phyloP scores from a whole-genome alignment of 2,888 invertebrate species.

The Neoascia interrupta region DNA sequence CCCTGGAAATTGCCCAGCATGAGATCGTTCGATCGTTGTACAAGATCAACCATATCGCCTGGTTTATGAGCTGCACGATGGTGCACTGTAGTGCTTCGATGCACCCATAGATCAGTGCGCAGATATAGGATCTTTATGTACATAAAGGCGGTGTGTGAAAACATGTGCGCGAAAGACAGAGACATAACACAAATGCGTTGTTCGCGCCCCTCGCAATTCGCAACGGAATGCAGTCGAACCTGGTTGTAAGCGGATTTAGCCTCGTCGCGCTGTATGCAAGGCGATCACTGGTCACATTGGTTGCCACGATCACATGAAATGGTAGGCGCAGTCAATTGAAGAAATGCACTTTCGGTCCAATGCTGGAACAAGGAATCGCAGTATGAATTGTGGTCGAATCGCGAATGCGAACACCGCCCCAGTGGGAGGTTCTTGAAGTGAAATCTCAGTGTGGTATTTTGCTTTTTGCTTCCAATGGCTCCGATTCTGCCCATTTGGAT shows the following conservation, averaged over 20 bases:
- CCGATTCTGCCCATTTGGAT: too few species aligned
- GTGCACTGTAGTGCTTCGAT: conserved; percentile 3
- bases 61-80: conserved; percentile 21
- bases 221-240: conserved; percentile 36
- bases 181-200: conserved; percentile 25
- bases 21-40: conserved; percentile 40
- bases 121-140: conserved; percentile 32
- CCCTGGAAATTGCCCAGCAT: conserved; percentile 51
- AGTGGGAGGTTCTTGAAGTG: conserved; percentile 63
- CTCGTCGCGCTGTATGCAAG: conserved; percentile 49
- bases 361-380: conserved; percentile 40
- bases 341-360: conserved; percentile 55
- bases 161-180: conserved; percentile 30
- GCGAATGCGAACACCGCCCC: conserved; percentile 50
- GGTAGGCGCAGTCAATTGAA: conserved; percentile 25
- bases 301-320: conserved; percentile 36
- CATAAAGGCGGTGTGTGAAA: conserved; percentile 46
- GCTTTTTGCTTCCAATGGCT: not conserved
- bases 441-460: not conserved
- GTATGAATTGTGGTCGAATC: conserved; percentile 41
- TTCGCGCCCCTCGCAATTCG: not conserved
- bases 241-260: conserved; percentile 52
- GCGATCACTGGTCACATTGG: conserved; percentile 53
- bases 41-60: conserved; percentile 46
- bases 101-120: conserved; percentile 26